Evolutionary conservation across 1,140 invertebrate genomes (phyloP).

Genomic region (Bacillus rossius): DNA sequence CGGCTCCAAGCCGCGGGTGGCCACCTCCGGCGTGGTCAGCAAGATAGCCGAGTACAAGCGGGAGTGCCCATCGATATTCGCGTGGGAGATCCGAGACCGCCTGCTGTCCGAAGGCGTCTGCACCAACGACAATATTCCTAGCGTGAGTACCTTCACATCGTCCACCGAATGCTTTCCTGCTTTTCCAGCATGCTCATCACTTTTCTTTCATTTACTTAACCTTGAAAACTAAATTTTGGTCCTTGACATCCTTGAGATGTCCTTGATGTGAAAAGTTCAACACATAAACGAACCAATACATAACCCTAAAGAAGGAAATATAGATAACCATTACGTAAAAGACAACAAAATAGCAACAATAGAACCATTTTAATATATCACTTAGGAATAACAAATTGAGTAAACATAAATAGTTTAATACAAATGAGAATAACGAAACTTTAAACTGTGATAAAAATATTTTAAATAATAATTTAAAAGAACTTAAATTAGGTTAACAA

Average conservation of each 20-base stretch:
- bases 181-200: background rate
- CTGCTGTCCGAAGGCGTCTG: slow-evolving; percentile 94
- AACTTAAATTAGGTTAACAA: no score
- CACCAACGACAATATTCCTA: slow-evolving; percentile 99
- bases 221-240: background rate
- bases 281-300: background rate
- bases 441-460: no score
- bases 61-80: slow-evolving; percentile 96
- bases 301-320: background rate
- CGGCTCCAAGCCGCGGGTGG: slow-evolving; percentile 92
- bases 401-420: no score
- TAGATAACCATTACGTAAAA: background rate
- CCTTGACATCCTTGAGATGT: background rate
- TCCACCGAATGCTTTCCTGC: background rate
- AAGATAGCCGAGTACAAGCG: slow-evolving; percentile 95
- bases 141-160: slow-evolving; percentile 69
- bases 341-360: no score
- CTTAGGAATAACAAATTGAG: no score
- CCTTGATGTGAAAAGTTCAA: background rate
- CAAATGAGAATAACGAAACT: no score
- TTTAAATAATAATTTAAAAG: no score
- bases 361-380: no score
- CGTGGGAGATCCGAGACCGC: slow-evolving; percentile 96
- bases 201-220: background rate
- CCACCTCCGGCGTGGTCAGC: slow-evolving; percentile 87